A percentile compares a stretch with the other conserved stretches of the same genome.
Conservation (phyloP, 2,888 invertebrate genomes). For the Drosophila basisetae region DNA sequence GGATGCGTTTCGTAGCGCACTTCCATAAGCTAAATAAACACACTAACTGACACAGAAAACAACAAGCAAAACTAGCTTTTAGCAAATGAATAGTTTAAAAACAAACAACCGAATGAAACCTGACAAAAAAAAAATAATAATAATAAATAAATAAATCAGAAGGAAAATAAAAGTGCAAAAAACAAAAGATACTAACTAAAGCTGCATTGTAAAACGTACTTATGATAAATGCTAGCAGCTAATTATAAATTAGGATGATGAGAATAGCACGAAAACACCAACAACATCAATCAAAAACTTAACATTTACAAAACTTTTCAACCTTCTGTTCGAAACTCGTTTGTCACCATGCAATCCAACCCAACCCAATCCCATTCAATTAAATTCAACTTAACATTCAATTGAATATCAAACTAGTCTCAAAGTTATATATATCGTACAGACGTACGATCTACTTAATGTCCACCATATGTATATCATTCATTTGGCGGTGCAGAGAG, state of each 20-base stretch:
- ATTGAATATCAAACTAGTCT: constrained; percentile 53
- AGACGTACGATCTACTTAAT: constrained; percentile 38
- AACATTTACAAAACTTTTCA: constrained; percentile 19
- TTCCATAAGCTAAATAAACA: constrained; percentile 30
- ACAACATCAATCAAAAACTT: constrained; percentile 17
- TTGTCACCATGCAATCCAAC: constrained; percentile 8
- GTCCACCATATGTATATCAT: constrained; percentile 13
- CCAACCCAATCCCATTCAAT: constrained; percentile 23
- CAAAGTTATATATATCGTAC: constrained; percentile 46
- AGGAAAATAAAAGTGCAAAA: constrained; percentile 27
- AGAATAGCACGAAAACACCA: constrained; percentile 50
- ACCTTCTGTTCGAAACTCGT: constrained; percentile 20
- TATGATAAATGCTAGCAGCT: constrained; percentile 77
- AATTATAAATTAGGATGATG: constrained; percentile 44
- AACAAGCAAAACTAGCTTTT: constrained; percentile 61
- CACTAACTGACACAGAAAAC: constrained; percentile 16
- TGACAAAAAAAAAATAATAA: constrained; percentile 28
- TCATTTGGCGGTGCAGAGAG: constrained; percentile 16
- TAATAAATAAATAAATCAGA: constrained; percentile 27
- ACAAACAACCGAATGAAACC: constrained; percentile 25
- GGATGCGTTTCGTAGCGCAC: constrained; percentile 29
- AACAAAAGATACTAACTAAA: constrained; percentile 50
- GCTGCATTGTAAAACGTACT: constrained; percentile 79
- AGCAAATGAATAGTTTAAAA: constrained; percentile 60
- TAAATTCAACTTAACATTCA: constrained; percentile 18